A percentile compares a stretch with the other conserved stretches of the same genome.
Conservation (phyloP, 2,797 vertebrate genomes). For the Clamator glandarius region DNA sequence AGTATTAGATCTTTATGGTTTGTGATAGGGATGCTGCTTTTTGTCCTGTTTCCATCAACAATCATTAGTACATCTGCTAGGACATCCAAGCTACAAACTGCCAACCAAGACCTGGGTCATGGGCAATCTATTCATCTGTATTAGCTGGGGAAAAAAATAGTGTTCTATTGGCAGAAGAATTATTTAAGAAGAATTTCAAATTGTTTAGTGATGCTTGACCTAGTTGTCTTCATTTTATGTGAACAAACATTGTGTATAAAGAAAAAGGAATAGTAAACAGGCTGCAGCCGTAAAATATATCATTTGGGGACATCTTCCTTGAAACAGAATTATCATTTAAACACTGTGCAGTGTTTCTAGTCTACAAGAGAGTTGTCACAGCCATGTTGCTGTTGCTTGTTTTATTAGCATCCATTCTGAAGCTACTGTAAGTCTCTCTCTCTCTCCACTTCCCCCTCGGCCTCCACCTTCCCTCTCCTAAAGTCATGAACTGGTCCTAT, state of each 20-base stretch:
- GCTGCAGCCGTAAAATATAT: not conserved
- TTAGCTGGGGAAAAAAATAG: not conserved
- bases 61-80: not conserved
- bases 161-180: not conserved
- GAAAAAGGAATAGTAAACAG: not conserved
- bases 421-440: not conserved
- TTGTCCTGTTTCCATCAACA: constrained; percentile 41
- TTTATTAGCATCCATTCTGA: not conserved
- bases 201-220: not conserved
- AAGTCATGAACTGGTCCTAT: not conserved
- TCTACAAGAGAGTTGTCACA: not conserved
- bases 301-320: not conserved
- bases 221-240: not conserved
- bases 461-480: too few relatives aligned
- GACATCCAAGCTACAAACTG: not conserved
- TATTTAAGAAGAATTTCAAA: not conserved
- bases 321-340: not conserved
- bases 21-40: constrained; percentile 1
- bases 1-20: constrained; percentile 8
- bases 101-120: not conserved
- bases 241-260: not conserved
- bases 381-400: not conserved
- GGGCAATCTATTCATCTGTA: not conserved
- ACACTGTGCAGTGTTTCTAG: not conserved
- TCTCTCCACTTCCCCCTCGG: not conserved